Evolutionary conservation across 2,113 vertebrate genomes (phyloP), one percentile per base, ranked within the genome.

Genomic region (Thinocorus orbignyianus): DNA sequence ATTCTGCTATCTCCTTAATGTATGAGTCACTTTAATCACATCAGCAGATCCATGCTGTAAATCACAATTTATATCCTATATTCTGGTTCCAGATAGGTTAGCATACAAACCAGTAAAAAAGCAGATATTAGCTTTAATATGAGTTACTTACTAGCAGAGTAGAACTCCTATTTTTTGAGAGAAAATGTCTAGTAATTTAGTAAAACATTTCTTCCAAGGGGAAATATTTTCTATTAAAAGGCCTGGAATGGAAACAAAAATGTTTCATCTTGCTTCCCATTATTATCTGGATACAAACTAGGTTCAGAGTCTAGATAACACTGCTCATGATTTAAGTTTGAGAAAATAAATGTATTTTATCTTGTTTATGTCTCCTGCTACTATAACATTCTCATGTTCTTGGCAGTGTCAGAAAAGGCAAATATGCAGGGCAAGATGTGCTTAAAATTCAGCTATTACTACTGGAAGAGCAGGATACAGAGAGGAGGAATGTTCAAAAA

Each of bases 301-400:
- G n/a, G 65, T 92, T 96, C 91, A 95, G 74, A 91, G 70, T 37
- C 62, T 66, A 95, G 88, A 94, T 95, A 95, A 90, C 46, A 54
- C 35, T 90, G 73, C 17, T 30, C 90, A 9, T 71, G 73, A 90
- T 91, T 90, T 88, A 69, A 94, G 44, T 52, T 19, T 79, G 35
- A 84, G 61, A 88, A 94, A 95, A 96, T 88, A 90, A 84, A 92
- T 61, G 74, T 71, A 66, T 83, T 93, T 94, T 93, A 95, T 98
- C 95, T 97, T 97, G 96, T 96, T 98, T 97, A 97, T 96, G 95
- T 98, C 95, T 98, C 79, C 83, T 93, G 74, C 70, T 95, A 92
- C 85, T 64, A 93, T 71, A 87, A 82, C 74, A 73, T 60, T 94
- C 48, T 42, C 95, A 64, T 39, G 51, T 48, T 97, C 96, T 97